A percentile compares a stretch with the other conserved stretches of the same genome.
These are phyloP conservation scores for Atethmia centrago DNA, from an alignment of 2,888 invertebrate genomes.

Conservation along the genomic window DNA sequence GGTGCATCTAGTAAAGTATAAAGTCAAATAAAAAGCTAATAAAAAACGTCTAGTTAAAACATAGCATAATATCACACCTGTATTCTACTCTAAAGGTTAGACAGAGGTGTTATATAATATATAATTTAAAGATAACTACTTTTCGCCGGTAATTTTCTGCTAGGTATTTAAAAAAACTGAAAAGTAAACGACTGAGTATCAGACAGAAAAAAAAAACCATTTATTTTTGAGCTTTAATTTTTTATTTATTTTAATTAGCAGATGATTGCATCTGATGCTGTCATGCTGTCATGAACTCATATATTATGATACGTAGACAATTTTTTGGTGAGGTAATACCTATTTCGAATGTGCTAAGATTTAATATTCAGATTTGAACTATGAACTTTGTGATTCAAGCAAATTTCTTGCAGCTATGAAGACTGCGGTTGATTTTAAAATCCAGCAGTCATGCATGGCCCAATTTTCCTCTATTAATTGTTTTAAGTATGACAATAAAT, in stretches of 20 bases:
- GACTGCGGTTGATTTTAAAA: not conserved
- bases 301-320: not conserved
- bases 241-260: slow-evolving; percentile 7
- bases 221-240: not conserved
- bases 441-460: not conserved
- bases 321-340: slow-evolving; percentile 8
- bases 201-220: not conserved
- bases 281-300: no score
- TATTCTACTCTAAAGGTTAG: not conserved
- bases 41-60: not conserved
- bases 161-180: not conserved
- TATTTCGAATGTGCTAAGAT: not conserved
- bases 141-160: not conserved
- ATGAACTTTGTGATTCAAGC: not conserved
- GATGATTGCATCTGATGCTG: slow-evolving; percentile 1
- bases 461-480: not conserved
- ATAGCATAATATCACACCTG: not conserved
- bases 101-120: no score
- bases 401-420: not conserved
- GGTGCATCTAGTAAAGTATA: no score
- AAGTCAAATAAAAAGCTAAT: not conserved
- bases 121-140: not conserved
- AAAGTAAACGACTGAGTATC: not conserved
- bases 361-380: not conserved
- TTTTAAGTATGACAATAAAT: not conserved